Percentiles rank a stretch among this genome's conserved stretches.
These are phyloP conservation scores for Oncorhynchus nerka DNA, from an alignment of 2,113 vertebrate genomes.

Conservation along the genomic window DNA sequence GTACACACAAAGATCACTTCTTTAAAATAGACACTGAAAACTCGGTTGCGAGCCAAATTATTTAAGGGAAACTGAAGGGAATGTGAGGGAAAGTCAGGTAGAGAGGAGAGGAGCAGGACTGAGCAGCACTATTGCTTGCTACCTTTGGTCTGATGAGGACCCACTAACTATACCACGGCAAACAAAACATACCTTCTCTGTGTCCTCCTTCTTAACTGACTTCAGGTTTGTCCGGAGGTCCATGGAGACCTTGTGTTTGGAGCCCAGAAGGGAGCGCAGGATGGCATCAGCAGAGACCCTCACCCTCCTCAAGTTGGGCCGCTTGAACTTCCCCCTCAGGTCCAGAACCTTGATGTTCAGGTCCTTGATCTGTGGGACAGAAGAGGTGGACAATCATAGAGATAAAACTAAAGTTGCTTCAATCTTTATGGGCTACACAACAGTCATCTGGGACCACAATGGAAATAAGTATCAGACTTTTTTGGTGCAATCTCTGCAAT, in stretches of 20 bases:
- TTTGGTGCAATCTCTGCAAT: too few species aligned
- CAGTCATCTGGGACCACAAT: too few species aligned
- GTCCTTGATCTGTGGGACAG: conserved; percentile 84
- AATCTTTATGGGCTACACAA: neutral
- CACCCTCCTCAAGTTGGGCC: conserved; percentile 86
- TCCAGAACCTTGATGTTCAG: conserved; percentile 94
- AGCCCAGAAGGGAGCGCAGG: conserved; percentile 92
- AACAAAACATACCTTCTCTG: conserved; percentile 83
- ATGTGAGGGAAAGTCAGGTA: too few species aligned
- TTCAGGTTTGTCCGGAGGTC: conserved; percentile 95
- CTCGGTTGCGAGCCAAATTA: too few species aligned
- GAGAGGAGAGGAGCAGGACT: too few species aligned
- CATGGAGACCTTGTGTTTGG: conserved; percentile 98
- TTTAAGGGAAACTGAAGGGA: too few species aligned
- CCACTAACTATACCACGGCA: too few species aligned
- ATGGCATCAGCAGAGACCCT: conserved; percentile 94
- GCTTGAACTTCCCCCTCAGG: conserved; percentile 93
- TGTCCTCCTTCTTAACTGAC: conserved; percentile 97
- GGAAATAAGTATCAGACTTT: too few species aligned
- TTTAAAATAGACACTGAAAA: too few species aligned
- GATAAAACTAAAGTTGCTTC: neutral
- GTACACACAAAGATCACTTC: too few species aligned
- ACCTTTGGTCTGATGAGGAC: too few species aligned
- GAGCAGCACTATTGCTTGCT: too few species aligned
- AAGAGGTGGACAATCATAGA: neutral